A percentile compares a stretch with the other conserved stretches of the same genome.
Conservation (phyloP, 2,113 vertebrate genomes). For the Colistium nudipinnis region DNA sequence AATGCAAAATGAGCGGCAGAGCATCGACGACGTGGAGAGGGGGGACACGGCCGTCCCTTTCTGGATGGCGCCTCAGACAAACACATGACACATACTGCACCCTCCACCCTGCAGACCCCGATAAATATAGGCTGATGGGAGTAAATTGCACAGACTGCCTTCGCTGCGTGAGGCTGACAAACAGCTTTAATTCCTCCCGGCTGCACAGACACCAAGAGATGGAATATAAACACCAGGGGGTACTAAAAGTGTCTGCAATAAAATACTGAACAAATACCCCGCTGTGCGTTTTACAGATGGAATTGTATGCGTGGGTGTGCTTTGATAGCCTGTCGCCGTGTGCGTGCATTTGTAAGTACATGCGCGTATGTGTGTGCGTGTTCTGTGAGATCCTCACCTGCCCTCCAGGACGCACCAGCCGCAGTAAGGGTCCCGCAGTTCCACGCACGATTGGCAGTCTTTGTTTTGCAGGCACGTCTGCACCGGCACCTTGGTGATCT, state of each 20-base stretch:
- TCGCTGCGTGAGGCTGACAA: constrained; percentile 64
- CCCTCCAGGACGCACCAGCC: constrained; percentile 93
- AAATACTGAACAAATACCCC: constrained; percentile 63
- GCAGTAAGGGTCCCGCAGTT: constrained; percentile 87
- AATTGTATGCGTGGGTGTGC: constrained; percentile 52
- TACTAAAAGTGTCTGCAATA: constrained; percentile 65
- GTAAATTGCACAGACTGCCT: constrained; percentile 67
- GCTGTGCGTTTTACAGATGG: constrained; percentile 61
- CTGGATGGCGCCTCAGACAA: constrained; percentile 25
- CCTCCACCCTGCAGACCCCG: constrained; percentile 51
- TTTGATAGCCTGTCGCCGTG: constrained; percentile 25
- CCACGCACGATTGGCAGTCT: constrained; percentile 86
- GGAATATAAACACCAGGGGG: constrained; percentile 64
- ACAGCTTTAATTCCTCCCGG: constrained; percentile 73
- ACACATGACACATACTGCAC: constrained; percentile 24
- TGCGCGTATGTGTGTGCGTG: background rate
- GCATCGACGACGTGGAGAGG: background rate
- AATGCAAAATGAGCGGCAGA: background rate
- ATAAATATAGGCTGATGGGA: constrained; percentile 71
- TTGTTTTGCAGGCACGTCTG: constrained; percentile 82
- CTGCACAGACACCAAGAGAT: constrained; percentile 62
- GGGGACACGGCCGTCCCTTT: background rate
- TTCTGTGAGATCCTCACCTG: constrained; percentile 77
- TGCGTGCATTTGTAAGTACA: constrained; percentile 26
- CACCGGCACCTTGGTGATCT: constrained; percentile 86